A percentile compares a stretch with the other conserved stretches of the same genome.
phyloP scores from a whole-genome alignment of 2,113 vertebrate species.

The Microcebus griseorufus region DNA sequence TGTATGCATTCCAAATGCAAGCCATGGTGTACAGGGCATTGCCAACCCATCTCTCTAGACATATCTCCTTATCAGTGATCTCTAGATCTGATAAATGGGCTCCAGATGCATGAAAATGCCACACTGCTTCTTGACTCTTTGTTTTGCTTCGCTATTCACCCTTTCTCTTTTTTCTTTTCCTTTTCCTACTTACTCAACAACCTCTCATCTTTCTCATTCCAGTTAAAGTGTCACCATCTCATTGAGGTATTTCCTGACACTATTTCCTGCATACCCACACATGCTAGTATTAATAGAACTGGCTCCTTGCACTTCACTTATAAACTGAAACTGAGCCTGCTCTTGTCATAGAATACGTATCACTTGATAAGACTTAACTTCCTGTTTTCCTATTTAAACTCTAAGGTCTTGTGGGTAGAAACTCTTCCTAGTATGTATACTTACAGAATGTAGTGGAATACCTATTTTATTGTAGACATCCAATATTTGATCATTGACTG shows the following conservation, averaged over 20 bases:
- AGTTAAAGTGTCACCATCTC: background rate
- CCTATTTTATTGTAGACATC: background rate
- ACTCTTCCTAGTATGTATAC: background rate
- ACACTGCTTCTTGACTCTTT: background rate
- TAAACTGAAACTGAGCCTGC: background rate
- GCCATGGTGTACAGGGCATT: background rate
- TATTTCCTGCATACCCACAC: background rate
- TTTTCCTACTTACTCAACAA: background rate
- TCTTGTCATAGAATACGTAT: background rate
- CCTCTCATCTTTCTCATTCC: background rate
- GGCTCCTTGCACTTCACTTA: background rate
- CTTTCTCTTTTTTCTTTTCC: background rate
- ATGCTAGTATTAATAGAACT: background rate
- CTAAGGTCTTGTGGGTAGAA: background rate
- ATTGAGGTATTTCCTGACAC: background rate
- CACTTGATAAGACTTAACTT: background rate
- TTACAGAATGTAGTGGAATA: background rate
- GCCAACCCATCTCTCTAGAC: background rate
- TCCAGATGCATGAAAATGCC: background rate
- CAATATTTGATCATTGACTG: background rate
- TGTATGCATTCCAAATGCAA: background rate
- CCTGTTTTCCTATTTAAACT: background rate
- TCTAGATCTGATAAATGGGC: background rate
- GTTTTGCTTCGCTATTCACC: background rate
- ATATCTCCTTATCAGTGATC: background rate